Percentiles rank a stretch among this genome's conserved stretches.
Conservation (phyloP, 2,797 vertebrate species). For the Fratercula arctica region DNA sequence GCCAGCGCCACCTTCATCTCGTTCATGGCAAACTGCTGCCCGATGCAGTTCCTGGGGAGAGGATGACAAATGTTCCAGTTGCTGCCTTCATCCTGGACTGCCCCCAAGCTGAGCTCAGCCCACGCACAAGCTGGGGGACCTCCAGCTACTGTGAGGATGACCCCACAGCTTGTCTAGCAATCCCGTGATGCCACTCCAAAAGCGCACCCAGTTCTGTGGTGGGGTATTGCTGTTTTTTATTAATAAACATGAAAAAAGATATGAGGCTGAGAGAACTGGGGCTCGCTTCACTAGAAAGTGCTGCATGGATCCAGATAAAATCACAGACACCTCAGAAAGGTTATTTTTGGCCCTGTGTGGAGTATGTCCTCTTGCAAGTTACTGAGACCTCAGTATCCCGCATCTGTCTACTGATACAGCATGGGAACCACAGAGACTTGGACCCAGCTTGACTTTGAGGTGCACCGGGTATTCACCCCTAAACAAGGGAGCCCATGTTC, state of each 20-base stretch:
- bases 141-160: not conserved
- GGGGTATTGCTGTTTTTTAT: not conserved
- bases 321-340: not conserved
- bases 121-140: accelerated
- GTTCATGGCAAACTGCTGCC: conserved; percentile 91
- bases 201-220: not conserved
- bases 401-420: not conserved
- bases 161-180: not conserved
- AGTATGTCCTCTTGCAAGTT: not conserved
- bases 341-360: not conserved
- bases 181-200: not conserved
- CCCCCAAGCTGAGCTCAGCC: accelerated
- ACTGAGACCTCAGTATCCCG: not conserved
- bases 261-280: not conserved
- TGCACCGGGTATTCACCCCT: not conserved
- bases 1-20: conserved; percentile 87
- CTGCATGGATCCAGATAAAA: not conserved
- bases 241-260: not conserved
- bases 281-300: not conserved
- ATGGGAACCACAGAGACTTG: not conserved
- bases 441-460: not conserved
- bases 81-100: accelerated
- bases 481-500: not conserved
- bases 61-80: not conserved
- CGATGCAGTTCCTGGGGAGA: conserved; percentile 88